Evolutionary conservation across 2,113 vertebrate genomes (phyloP).

Genomic region (Hiodon alosoides): DNA sequence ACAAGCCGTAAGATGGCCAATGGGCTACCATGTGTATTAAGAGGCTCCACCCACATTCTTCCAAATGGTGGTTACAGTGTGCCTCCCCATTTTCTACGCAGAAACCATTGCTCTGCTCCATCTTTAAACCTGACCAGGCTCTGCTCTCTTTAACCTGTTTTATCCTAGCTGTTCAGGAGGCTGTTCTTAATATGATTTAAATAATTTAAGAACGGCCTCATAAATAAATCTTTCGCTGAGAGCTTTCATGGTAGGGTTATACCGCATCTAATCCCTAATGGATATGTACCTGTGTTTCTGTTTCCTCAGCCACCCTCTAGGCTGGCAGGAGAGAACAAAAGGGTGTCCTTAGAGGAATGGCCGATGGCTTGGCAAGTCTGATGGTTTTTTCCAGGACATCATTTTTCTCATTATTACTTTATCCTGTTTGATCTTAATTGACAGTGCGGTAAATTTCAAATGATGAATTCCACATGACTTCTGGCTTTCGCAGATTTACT

Average conservation of each 20-base stretch:
- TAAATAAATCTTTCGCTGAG: slow-evolving; percentile 42
- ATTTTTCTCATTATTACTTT: neutral
- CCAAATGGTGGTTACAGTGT: neutral
- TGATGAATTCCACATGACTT: neutral
- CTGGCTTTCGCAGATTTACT: neutral
- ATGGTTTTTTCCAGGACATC: neutral
- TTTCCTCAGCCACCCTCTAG: slow-evolving; percentile 43
- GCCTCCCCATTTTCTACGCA: neutral
- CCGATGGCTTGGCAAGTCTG: neutral
- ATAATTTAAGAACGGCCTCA: slow-evolving; percentile 52
- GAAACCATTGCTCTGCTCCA: no score
- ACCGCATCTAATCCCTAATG: slow-evolving; percentile 49
- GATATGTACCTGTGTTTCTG: slow-evolving; percentile 48
- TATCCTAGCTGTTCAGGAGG: slow-evolving; percentile 56
- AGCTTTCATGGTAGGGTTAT: slow-evolving; percentile 60
- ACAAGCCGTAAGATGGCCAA: neutral
- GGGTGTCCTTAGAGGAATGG: slow-evolving; percentile 1
- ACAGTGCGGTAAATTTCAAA: neutral
- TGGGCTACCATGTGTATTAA: neutral
- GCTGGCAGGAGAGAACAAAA: slow-evolving; percentile 36
- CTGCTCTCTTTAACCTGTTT: slow-evolving; percentile 63
- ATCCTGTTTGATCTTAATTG: neutral
- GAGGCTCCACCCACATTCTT: slow-evolving; percentile 29
- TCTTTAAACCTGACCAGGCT: slow-evolving; percentile 29
- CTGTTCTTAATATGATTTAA: slow-evolving; percentile 68